Percentiles rank a stretch among this genome's conserved stretches.
Conservation (phyloP, 2,113 vertebrate genomes). For the Cyprinodon tularosa region DNA sequence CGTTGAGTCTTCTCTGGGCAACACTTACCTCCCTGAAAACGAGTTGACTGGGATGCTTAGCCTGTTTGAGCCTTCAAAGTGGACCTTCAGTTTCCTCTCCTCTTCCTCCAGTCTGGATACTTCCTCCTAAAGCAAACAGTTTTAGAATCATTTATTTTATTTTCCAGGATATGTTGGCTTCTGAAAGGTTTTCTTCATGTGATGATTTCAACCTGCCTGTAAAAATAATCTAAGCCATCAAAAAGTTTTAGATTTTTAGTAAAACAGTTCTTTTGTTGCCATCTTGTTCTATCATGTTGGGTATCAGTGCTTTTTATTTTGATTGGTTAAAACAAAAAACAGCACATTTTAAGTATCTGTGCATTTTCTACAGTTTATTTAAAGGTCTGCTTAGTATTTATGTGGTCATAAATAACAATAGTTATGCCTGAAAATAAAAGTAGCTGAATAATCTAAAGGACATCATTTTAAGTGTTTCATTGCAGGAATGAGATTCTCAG, state of each 20-base stretch:
- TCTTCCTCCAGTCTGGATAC: slow-evolving; percentile 83
- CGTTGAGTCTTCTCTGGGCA: background rate
- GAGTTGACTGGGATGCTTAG: slow-evolving; percentile 87
- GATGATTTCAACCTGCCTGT: background rate
- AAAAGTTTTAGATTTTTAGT: too few species aligned
- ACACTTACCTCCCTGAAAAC: slow-evolving; percentile 86
- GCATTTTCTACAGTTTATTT: too few species aligned
- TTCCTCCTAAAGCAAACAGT: slow-evolving; percentile 80
- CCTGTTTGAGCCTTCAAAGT: slow-evolving; percentile 80
- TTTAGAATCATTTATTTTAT: background rate
- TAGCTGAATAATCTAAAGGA: background rate
- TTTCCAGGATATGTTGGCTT: background rate
- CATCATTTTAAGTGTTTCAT: background rate
- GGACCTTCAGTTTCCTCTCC: slow-evolving; percentile 79
- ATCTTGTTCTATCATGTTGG: too few species aligned
- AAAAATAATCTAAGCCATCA: too few species aligned
- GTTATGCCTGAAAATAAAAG: background rate
- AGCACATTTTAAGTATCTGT: too few species aligned
- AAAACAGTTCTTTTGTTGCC: too few species aligned
- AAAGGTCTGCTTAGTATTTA: too few species aligned
- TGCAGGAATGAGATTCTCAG: background rate
- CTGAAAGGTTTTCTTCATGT: background rate
- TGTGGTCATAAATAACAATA: too few species aligned
- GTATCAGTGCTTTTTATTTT: too few species aligned
- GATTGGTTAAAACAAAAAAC: too few species aligned